A percentile compares a stretch with the other conserved stretches of the same genome.
Conservation (phyloP, 1,140 invertebrate genomes). For the Asbolus verrucosus region DNA sequence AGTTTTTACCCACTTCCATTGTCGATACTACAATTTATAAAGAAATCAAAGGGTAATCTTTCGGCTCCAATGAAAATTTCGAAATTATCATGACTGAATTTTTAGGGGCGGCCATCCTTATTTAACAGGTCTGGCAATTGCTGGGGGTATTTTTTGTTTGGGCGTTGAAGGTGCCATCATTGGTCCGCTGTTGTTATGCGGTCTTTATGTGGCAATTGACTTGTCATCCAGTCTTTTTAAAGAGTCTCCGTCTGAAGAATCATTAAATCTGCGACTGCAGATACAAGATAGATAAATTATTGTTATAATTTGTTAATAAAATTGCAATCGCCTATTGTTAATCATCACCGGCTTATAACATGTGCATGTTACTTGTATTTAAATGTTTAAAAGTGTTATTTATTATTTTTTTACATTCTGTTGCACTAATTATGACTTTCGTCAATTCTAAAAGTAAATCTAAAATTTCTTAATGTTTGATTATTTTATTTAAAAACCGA, state of each 20-base stretch:
- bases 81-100: constrained; percentile 35
- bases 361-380: too few species aligned
- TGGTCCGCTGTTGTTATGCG: constrained; percentile 93
- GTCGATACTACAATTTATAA: constrained; percentile 96
- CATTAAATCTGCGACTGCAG: constrained; percentile 63
- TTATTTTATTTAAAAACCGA: too few species aligned
- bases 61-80: not conserved
- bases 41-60: constrained; percentile 92
- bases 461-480: too few species aligned
- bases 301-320: too few species aligned
- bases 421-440: too few species aligned
- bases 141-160: constrained; percentile 97
- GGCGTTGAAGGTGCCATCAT: constrained; percentile 97
- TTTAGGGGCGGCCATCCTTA: constrained; percentile 95
- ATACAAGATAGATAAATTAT: not conserved
- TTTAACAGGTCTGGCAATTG: constrained; percentile 96
- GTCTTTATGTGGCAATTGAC: constrained; percentile 84
- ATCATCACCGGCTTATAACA: too few species aligned
- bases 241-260: constrained; percentile 68
- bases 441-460: too few species aligned
- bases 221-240: constrained; percentile 72
- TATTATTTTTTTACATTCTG: too few species aligned
- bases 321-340: too few species aligned
- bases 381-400: too few species aligned
- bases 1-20: constrained; percentile 90